These are phyloP conservation scores for Octomys mimax DNA, from an alignment of 2,797 vertebrate genomes.

Conservation along the genomic window DNA sequence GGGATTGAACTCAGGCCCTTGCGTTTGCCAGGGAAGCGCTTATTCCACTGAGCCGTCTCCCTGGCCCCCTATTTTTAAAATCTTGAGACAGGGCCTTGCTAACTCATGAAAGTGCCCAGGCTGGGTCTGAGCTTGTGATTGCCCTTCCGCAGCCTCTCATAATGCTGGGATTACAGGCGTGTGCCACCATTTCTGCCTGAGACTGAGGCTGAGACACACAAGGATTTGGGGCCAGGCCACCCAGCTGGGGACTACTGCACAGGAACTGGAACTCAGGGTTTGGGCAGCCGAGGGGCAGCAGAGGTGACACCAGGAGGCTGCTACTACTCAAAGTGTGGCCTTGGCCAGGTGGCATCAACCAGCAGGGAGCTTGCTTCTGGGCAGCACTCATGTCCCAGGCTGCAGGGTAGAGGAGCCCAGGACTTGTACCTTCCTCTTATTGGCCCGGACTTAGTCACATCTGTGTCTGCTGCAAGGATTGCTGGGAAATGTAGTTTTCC, in stretches of 20 bases:
- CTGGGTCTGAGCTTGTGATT: not conserved
- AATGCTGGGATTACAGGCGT: not conserved
- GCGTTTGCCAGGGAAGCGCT: too few species aligned
- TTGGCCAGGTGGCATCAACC: not conserved
- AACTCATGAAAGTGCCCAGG: not conserved
- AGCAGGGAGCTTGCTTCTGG: not conserved
- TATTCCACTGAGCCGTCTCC: too few species aligned
- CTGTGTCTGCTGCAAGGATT: not conserved
- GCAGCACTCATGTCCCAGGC: not conserved
- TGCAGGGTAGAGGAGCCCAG: not conserved
- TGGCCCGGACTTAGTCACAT: conserved; percentile 8
- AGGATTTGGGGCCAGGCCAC: not conserved
- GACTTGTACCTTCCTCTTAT: not conserved
- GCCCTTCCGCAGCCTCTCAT: not conserved
- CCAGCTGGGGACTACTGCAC: not conserved
- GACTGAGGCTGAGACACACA: not conserved
- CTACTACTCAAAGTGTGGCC: not conserved
- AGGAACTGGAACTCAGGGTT: not conserved
- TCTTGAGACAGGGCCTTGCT: not conserved
- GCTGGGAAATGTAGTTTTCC: conserved; percentile 16
- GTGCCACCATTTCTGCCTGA: not conserved
- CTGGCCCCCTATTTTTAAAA: not conserved
- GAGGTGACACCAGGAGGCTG: not conserved
- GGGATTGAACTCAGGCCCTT: too few species aligned
- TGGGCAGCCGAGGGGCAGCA: not conserved